phyloP scores from a whole-genome alignment of 2,888 invertebrate genomes.

The Eupelmus urozonus region DNA sequence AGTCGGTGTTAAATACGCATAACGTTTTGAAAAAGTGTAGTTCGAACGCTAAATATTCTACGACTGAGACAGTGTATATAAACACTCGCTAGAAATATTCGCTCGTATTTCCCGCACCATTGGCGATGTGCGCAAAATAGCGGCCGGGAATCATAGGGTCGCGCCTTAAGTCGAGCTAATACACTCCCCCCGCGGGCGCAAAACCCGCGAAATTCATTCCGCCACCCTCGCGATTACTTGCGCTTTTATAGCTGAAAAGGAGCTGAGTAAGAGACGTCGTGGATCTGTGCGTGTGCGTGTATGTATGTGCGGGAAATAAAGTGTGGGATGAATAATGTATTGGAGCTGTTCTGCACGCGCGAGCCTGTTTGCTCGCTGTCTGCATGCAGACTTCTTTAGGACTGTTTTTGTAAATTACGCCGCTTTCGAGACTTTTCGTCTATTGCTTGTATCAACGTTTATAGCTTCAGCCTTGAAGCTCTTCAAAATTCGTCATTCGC shows the following conservation, averaged over 20 bases:
- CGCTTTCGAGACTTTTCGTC: too few species aligned
- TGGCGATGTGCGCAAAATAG: not conserved
- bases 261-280: not conserved
- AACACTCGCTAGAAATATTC: not conserved
- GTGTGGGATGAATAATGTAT: conserved; percentile 58
- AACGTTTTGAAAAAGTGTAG: too few species aligned
- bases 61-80: not conserved
- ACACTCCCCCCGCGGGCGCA: conserved; percentile 66
- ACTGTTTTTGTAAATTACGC: too few species aligned
- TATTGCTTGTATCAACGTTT: too few species aligned
- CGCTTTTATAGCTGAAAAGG: conserved; percentile 51
- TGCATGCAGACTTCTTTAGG: too few species aligned
- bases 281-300: conserved; percentile 47
- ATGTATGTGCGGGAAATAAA: conserved; percentile 61
- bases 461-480: too few species aligned
- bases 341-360: not conserved
- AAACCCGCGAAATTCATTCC: conserved; percentile 58
- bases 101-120: not conserved
- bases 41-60: too few species aligned
- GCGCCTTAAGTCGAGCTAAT: conserved; percentile 77
- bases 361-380: too few species aligned
- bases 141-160: conserved; percentile 50
- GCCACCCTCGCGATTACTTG: conserved; percentile 57
- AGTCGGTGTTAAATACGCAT: too few species aligned
- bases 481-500: too few species aligned